Percentiles rank a stretch among this genome's conserved stretches.
Evolutionary conservation across 2,797 vertebrate species (phyloP).

Genomic region (Catostomus latipinnis): DNA sequence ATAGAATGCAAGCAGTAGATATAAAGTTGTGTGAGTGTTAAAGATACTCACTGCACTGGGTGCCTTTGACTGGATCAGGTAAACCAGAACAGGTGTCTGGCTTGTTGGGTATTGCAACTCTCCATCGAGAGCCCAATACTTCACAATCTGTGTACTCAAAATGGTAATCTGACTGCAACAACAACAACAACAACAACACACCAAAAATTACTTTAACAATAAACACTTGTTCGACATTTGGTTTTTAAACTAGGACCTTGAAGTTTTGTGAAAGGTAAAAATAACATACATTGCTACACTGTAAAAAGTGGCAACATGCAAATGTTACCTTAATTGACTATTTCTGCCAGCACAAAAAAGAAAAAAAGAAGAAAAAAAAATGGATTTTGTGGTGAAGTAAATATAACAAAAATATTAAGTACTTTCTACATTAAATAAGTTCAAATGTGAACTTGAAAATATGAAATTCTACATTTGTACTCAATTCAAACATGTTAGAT

Average conservation of each 20-base stretch:
- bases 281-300: background rate
- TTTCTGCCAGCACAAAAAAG: too few relatives aligned
- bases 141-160: constrained; percentile 97
- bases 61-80: constrained; percentile 92
- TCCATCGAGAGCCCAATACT: constrained; percentile 88
- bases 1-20: background rate
- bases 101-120: constrained; percentile 93
- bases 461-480: too few relatives aligned
- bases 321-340: too few relatives aligned
- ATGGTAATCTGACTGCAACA: constrained; percentile 92
- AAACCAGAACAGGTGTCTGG: constrained; percentile 91
- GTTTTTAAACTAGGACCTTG: background rate
- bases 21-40: background rate
- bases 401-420: too few relatives aligned
- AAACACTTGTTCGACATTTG: background rate
- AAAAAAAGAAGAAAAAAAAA: too few relatives aligned
- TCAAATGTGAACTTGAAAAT: too few relatives aligned
- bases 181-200: constrained; percentile 50
- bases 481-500: too few relatives aligned
- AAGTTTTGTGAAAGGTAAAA: background rate
- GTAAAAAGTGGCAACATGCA: too few relatives aligned
- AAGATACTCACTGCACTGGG: constrained; percentile 87
- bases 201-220: background rate
- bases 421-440: too few relatives aligned
- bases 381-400: too few relatives aligned